A percentile compares a stretch with the other conserved stretches of the same genome.
phyloP scores from a whole-genome alignment of 2,888 invertebrate species.

The Ochlodes sylvanus region DNA sequence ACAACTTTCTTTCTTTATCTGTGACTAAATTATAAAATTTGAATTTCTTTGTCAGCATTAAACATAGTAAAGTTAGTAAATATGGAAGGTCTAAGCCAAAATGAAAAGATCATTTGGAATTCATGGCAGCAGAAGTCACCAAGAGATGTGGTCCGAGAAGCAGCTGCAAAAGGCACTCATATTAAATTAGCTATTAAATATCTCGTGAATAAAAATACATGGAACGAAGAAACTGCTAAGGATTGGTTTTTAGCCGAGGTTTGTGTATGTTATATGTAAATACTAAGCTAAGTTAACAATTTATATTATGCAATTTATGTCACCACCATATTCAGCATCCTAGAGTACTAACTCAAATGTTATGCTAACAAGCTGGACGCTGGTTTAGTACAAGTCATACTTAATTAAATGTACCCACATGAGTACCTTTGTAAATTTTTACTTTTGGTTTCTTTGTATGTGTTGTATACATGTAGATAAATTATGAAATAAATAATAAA shows the following conservation, averaged over 20 bases:
- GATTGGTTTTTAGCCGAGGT: conserved; percentile 86
- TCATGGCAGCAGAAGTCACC: conserved; percentile 87
- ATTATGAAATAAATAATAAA: too few species aligned
- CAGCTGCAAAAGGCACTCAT: conserved; percentile 88
- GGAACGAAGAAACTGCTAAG: conserved; percentile 78
- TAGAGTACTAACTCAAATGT: too few species aligned
- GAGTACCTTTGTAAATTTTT: too few species aligned
- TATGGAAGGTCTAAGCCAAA: conserved; percentile 85
- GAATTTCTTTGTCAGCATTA: neutral
- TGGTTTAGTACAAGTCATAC: too few species aligned
- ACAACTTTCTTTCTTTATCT: too few species aligned
- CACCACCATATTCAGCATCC: too few species aligned
- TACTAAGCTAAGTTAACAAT: neutral
- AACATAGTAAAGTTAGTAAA: neutral
- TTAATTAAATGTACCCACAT: too few species aligned
- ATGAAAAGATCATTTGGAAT: conserved; percentile 86
- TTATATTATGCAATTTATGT: too few species aligned
- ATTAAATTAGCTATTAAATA: conserved; percentile 85
- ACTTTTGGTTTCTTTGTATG: too few species aligned
- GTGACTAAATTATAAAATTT: neutral
- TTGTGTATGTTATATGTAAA: conserved; percentile 52
- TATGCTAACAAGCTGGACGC: too few species aligned
- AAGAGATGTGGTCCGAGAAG: conserved; percentile 87
- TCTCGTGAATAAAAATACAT: conserved; percentile 82
- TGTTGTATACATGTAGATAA: too few species aligned